phyloP scores from a whole-genome alignment of 2,113 vertebrate genomes.

The Hypomesus transpacificus region DNA sequence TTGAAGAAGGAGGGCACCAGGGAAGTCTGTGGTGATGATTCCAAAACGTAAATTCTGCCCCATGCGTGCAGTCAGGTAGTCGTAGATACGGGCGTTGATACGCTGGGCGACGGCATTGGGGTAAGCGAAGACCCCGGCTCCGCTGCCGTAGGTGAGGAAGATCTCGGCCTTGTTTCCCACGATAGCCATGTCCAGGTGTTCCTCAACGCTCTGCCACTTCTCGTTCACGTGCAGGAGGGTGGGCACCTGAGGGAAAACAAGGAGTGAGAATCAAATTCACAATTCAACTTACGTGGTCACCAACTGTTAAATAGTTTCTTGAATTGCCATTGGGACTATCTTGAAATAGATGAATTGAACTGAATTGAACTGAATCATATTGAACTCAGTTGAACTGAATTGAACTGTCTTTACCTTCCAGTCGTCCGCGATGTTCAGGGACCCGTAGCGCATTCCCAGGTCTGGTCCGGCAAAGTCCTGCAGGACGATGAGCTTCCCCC shows the following conservation, averaged over 20 bases:
- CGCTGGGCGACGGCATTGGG: conserved; percentile 70
- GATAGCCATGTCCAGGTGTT: conserved; percentile 69
- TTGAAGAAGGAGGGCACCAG: conserved; percentile 65
- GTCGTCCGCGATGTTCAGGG: conserved; percentile 73
- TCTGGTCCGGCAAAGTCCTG: conserved; percentile 72
- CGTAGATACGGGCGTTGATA: conserved; percentile 68
- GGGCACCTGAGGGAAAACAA: conserved; percentile 62
- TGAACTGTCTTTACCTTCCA: conserved; percentile 65
- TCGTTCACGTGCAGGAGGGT: conserved; percentile 55
- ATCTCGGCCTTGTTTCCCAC: conserved; percentile 57
- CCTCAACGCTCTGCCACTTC: conserved; percentile 72
- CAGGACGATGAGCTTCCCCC: conserved; percentile 77
- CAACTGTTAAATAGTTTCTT: background rate
- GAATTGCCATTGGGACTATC: background rate
- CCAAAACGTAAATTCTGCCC: conserved; percentile 65
- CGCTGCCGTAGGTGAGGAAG: conserved; percentile 79
- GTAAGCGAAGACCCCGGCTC: conserved; percentile 73
- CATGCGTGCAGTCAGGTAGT: conserved; percentile 56
- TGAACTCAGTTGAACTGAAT: no score
- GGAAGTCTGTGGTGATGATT: conserved; percentile 81
- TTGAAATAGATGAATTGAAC: no score
- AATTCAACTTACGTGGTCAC: background rate
- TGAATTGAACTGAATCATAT: no score
- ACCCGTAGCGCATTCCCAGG: conserved; percentile 75
- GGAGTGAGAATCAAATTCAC: background rate